Base-by-base conservation (phyloP, 2,888 invertebrate genomes). In the Nomada flava region DNA sequence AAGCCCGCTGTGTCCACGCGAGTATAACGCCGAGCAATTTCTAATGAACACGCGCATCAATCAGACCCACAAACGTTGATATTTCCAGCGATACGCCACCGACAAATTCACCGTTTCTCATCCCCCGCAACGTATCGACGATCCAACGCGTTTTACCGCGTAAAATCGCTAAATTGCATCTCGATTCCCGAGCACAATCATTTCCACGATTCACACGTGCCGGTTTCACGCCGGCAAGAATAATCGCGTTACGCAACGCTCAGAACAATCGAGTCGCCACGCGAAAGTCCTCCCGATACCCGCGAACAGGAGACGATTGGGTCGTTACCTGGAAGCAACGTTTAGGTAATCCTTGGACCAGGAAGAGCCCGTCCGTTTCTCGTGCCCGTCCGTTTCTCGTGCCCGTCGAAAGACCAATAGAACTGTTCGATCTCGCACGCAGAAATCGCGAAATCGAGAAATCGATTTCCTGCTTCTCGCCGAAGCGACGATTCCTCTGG, bases 121-220 rank as follows among this genome's bases (percentile, higher is more conserved):
- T 36, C 36, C 36, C 36, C 7, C 1, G 7, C 36, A 7, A 36
- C 5, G 36, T 7, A 36, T 1, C 36, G 36, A 7, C 36, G 36
- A 36, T 36, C 36, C 36, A 7, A 1, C 36, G 36, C 36, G 36
- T 36, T 36, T 36, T 36, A 0, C 7, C 36, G 36, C 36, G 36
- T 47, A 52, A 62, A 29, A 55, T 59, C 59, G n/a, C 50, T 50
- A 59, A 3, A 29, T 44, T 15, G n/a, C 18, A 57, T 59, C 47
- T 47, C 47, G 11, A 57, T 57, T n/a, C 20, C 44, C 20, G 68
- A 63, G 11, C 26, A 50, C 55, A 63, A 79, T 63, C 55, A 36
- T 50, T 50, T 42, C 18, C n/a, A 57, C 44, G 79, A 84, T 90
- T 90, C 90, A 86, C 91, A 90, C 90, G 90, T 90, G 86, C 87